Evolutionary conservation across 2,888 invertebrate genomes (phyloP).

Genomic region (Lasioglossum marginatum): DNA sequence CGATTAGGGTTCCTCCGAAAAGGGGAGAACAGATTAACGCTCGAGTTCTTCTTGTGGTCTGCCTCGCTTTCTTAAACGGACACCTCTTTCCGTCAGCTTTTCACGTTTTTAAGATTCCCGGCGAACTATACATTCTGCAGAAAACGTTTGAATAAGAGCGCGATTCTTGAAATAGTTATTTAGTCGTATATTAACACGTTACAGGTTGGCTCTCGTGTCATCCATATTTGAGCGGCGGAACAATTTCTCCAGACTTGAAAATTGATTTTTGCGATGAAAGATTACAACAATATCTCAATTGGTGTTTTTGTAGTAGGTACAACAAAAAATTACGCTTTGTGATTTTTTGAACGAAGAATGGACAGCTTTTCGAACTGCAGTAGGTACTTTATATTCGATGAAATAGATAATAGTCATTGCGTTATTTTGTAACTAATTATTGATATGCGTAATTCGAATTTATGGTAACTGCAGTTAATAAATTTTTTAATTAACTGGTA

Average conservation of each 20-base stretch:
- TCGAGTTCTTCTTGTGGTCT: conserved; percentile 67
- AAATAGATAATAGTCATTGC: no score
- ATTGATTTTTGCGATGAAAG: background rate
- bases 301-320: background rate
- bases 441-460: background rate
- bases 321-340: background rate
- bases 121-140: background rate
- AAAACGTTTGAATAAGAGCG: background rate
- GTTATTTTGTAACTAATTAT: background rate
- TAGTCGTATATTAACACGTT: background rate
- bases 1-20: conserved; percentile 82
- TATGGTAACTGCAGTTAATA: background rate
- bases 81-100: conserved; percentile 41
- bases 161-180: background rate
- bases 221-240: background rate
- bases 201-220: background rate
- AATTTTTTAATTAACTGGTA: background rate
- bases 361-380: background rate
- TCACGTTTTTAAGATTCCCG: conserved; percentile 40
- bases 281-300: background rate
- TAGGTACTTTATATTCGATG: background rate
- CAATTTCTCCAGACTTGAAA: background rate
- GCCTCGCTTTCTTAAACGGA: conserved; percentile 63
- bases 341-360: background rate
- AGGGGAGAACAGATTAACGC: conserved; percentile 82